phyloP scores from a whole-genome alignment of 2,113 vertebrate genomes.

The Eulacestoma nigropectus region DNA sequence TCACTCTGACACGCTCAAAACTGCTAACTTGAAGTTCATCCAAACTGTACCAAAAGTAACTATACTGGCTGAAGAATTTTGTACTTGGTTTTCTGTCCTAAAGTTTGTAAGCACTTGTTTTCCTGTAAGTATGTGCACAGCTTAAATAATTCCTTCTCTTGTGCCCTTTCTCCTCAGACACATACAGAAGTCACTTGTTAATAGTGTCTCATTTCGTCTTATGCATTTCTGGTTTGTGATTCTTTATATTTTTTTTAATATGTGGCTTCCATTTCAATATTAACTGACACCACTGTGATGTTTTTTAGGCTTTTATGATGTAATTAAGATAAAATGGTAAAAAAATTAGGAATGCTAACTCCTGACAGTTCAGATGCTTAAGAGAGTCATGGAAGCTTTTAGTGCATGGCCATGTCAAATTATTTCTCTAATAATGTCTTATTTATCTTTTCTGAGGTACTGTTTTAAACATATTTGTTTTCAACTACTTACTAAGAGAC shows the following conservation, averaged over 20 bases:
- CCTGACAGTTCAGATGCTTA: background rate
- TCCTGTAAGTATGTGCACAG: background rate
- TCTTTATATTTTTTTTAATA: background rate
- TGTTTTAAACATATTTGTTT: background rate
- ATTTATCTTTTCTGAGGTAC: background rate
- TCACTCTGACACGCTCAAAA: background rate
- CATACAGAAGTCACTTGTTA: background rate
- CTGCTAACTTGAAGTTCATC: background rate
- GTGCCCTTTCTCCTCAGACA: background rate
- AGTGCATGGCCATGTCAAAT: background rate
- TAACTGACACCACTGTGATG: background rate
- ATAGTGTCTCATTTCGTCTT: background rate
- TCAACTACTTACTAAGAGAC: background rate
- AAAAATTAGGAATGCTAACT: background rate
- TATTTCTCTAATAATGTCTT: background rate
- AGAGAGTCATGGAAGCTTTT: background rate
- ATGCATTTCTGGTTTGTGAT: background rate
- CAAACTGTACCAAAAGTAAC: background rate
- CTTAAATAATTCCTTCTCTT: background rate
- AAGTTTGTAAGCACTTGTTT: background rate
- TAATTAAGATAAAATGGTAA: background rate
- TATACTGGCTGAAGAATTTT: background rate
- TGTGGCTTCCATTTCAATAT: background rate
- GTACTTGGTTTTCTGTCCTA: background rate
- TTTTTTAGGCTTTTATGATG: background rate